A percentile compares a stretch with the other conserved stretches of the same genome.
Evolutionary conservation across 2,888 invertebrate species (phyloP).

Genomic region (Odontocerum albicorne): DNA sequence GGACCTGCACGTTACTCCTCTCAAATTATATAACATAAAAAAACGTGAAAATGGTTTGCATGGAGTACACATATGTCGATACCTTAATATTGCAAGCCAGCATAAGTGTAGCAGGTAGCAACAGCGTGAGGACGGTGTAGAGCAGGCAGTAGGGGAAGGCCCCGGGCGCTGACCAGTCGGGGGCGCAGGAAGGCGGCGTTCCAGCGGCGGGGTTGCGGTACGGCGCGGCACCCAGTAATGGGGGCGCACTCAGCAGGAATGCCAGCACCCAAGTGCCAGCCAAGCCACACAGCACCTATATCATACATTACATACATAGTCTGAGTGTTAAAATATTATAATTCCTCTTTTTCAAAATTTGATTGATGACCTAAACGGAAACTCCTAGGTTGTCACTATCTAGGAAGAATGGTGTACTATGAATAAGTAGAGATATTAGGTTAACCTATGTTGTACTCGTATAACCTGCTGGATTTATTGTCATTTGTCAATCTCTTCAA

Average conservation of each 20-base stretch:
- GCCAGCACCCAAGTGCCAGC: constrained; percentile 68
- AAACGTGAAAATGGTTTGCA: not conserved
- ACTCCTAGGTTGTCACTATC: no score
- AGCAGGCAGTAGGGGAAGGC: constrained; percentile 65
- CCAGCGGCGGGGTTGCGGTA: constrained; percentile 55
- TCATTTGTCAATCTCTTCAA: no score
- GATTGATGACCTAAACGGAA: no score
- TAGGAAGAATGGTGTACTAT: no score
- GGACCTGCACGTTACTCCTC: no score
- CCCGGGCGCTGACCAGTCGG: constrained; percentile 65
- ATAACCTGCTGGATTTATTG: no score
- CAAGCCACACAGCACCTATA: constrained; percentile 68
- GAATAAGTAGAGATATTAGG: no score
- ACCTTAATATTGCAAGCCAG: constrained; percentile 73
- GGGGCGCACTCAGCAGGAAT: constrained; percentile 64
- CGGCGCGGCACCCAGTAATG: constrained; percentile 62
- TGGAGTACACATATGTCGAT: constrained; percentile 17
- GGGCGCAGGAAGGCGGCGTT: constrained; percentile 66
- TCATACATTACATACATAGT: no score
- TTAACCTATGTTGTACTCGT: no score
- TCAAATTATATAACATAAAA: no score
- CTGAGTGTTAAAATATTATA: no score
- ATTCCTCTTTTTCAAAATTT: no score
- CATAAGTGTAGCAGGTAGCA: constrained; percentile 68
- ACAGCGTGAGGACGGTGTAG: constrained; percentile 65